phyloP scores from a whole-genome alignment of 2,113 vertebrate species.

The Actinemys pallida region DNA sequence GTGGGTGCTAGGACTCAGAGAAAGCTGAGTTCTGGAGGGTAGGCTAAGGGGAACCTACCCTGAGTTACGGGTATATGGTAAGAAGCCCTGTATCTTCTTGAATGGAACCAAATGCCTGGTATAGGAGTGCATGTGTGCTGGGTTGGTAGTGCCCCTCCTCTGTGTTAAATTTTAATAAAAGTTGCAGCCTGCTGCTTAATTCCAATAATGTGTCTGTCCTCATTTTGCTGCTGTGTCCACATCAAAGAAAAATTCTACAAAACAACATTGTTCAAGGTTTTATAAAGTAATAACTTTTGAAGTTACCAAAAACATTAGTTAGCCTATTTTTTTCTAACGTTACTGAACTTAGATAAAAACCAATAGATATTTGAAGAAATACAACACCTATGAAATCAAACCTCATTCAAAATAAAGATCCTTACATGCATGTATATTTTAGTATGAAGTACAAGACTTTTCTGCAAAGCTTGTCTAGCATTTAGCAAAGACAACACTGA shows the following conservation, averaged over 20 bases:
- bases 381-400: slow-evolving; percentile 41
- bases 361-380: slow-evolving; percentile 39
- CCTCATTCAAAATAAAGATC: slow-evolving; percentile 47
- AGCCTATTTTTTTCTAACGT: not conserved
- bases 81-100: not conserved
- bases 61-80: not conserved
- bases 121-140: not conserved
- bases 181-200: not conserved
- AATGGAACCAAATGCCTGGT: not conserved
- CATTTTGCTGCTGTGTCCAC: not conserved
- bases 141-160: not conserved
- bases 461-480: slow-evolving; percentile 57
- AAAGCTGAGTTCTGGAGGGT: not conserved
- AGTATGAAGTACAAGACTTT: slow-evolving; percentile 67
- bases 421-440: slow-evolving; percentile 52
- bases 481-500: slow-evolving; percentile 33
- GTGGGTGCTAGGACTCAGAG: not conserved
- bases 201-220: not conserved
- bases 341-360: not conserved
- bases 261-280: not conserved
- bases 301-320: not conserved
- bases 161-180: not conserved
- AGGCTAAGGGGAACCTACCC: not conserved
- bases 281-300: rapidly evolving
- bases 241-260: slow-evolving; percentile 3